phyloP scores from a whole-genome alignment of 2,888 invertebrate genomes.

The Anoplius nigerrimus region DNA sequence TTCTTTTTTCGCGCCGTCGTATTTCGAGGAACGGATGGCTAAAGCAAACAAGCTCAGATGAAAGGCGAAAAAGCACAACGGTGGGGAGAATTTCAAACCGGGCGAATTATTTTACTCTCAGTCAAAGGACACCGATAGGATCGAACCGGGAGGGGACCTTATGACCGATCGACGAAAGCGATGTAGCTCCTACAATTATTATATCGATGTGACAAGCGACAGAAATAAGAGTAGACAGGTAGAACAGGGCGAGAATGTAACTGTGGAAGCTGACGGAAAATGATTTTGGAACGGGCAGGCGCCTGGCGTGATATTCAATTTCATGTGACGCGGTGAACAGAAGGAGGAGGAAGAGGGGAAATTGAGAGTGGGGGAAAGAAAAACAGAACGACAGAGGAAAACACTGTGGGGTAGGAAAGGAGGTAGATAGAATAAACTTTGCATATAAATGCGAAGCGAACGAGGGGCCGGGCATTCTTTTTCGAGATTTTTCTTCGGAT shows the following conservation, averaged over 20 bases:
- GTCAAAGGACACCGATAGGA: neutral
- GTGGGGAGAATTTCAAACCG: conserved; percentile 3
- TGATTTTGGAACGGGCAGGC: too few species aligned
- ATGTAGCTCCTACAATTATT: conserved; percentile 56
- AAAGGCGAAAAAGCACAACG: neutral
- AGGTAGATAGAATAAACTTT: too few species aligned
- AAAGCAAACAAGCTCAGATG: too few species aligned
- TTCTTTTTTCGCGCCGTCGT: neutral
- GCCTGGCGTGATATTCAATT: too few species aligned
- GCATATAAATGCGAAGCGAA: too few species aligned
- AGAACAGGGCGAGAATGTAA: conserved; percentile 35
- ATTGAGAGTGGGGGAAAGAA: conserved; percentile 4
- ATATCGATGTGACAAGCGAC: conserved; percentile 46
- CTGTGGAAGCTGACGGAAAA: too few species aligned
- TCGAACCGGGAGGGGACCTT: neutral
- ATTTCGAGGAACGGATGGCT: neutral
- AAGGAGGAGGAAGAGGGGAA: too few species aligned
- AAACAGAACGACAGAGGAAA: neutral
- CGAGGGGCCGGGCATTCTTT: conserved; percentile 6
- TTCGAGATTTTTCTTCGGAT: conserved; percentile 49
- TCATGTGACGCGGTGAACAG: too few species aligned
- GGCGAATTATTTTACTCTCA: neutral
- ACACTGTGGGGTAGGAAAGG: neutral
- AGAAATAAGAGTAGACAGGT: conserved; percentile 36
- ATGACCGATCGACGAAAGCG: conserved; percentile 20